A percentile compares a stretch with the other conserved stretches of the same genome.
Evolutionary conservation across 2,888 invertebrate genomes (phyloP).

Genomic region (Drosophila barbarae): DNA sequence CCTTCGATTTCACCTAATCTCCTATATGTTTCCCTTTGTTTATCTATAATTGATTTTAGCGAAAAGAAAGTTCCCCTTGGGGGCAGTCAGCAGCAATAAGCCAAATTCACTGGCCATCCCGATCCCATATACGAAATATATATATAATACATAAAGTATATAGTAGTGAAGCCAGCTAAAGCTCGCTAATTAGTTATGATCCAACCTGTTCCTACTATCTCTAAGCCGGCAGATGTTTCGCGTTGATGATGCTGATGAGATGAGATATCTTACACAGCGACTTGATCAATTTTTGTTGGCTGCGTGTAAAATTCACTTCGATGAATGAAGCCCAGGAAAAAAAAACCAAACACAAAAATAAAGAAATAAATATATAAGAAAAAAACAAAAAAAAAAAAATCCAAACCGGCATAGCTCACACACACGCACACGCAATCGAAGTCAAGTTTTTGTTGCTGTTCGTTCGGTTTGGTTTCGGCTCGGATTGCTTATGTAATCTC

Average conservation of each 20-base stretch:
- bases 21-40: slow-evolving; percentile 1
- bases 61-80: slow-evolving; percentile 31
- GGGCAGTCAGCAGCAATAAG: slow-evolving; percentile 10
- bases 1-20: not conserved
- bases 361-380: slow-evolving; percentile 2
- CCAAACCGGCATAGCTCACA: slow-evolving; percentile 54
- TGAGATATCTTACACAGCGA: slow-evolving; percentile 10
- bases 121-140: not conserved
- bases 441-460: slow-evolving; percentile 24
- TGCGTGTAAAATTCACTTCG: slow-evolving; percentile 42
- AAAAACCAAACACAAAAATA: slow-evolving; percentile 32
- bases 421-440: slow-evolving; percentile 40
- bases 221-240: slow-evolving; percentile 22
- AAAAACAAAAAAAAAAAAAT: slow-evolving; percentile 7
- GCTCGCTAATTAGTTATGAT: slow-evolving; percentile 32
- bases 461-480: slow-evolving; percentile 6
- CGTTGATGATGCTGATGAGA: slow-evolving; percentile 11
- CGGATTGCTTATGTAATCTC: slow-evolving; percentile 41
- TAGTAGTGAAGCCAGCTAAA: slow-evolving; percentile 2
- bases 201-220: slow-evolving; percentile 27
- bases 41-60: slow-evolving; percentile 17
- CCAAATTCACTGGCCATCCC: slow-evolving; percentile 15
- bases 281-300: slow-evolving; percentile 34
- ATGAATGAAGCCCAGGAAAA: slow-evolving; percentile 44
- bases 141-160: not conserved